These are phyloP conservation scores for Etheostoma cragini DNA, from an alignment of 2,113 vertebrate species.

Conservation along the genomic window DNA sequence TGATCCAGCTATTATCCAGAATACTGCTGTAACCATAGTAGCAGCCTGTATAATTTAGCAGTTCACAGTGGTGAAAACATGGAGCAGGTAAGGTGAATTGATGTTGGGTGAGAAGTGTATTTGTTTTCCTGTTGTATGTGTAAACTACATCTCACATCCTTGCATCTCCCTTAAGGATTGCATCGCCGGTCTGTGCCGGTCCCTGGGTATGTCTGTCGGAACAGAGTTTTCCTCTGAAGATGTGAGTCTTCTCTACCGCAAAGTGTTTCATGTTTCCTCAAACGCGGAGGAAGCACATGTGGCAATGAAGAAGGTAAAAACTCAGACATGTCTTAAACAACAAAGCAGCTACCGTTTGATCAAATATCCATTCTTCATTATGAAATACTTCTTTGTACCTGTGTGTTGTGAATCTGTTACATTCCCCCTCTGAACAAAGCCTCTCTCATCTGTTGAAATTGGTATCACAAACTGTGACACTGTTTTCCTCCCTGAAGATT, in stretches of 20 bases:
- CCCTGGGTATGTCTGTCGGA: conserved; percentile 65
- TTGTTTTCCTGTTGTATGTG: conserved; percentile 11
- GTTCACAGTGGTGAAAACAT: conserved; percentile 58
- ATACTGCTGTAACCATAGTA: conserved; percentile 63
- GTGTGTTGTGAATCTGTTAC: no score
- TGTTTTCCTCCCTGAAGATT: no score
- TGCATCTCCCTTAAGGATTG: conserved; percentile 50
- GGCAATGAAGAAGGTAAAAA: conserved; percentile 75
- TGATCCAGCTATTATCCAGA: conserved; percentile 58
- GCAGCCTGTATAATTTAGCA: conserved; percentile 75
- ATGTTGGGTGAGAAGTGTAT: neutral
- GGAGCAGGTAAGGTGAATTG: conserved; percentile 70
- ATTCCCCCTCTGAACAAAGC: no score
- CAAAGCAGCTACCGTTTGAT: neutral
- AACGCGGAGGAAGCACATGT: conserved; percentile 55
- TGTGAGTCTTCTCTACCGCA: conserved; percentile 70
- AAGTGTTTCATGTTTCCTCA: conserved; percentile 69
- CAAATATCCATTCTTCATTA: neutral
- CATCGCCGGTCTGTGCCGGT: conserved; percentile 58
- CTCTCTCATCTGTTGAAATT: no score
- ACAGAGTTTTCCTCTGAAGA: conserved; percentile 69
- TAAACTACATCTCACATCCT: neutral
- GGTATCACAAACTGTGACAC: no score
- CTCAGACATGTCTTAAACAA: neutral
- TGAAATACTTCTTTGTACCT: neutral